Evolutionary conservation across 53 echinoderm and acorn worm species (phyloP).

Genomic region (Apostichopus leukothele): DNA sequence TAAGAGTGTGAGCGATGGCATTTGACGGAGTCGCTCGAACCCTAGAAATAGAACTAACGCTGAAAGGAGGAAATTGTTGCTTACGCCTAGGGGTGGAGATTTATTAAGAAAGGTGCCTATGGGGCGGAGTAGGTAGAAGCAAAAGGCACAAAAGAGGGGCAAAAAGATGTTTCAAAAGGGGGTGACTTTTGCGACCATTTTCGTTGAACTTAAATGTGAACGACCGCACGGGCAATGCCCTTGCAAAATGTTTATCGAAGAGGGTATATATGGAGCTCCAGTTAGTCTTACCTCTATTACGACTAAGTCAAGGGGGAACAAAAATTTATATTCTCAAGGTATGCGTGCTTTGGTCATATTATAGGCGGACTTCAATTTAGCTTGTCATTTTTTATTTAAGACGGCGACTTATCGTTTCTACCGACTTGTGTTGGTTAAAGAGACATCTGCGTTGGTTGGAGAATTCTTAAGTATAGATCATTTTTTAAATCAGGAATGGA

Average conservation of each 20-base stretch:
- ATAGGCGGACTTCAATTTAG: neutral
- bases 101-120: conserved; percentile 47
- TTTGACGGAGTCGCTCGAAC: conserved; percentile 30
- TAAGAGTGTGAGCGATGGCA: conserved; percentile 29
- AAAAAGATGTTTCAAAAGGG: conserved; percentile 31
- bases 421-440: too few species aligned
- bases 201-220: conserved; percentile 41
- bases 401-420: too few species aligned
- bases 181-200: conserved; percentile 39
- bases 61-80: conserved; percentile 40
- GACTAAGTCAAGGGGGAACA: neutral
- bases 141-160: conserved; percentile 46
- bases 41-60: conserved; percentile 19
- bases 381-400: too few species aligned
- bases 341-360: neutral
- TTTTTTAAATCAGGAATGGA: too few species aligned
- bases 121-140: conserved; percentile 41
- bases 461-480: too few species aligned
- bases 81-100: conserved; percentile 40
- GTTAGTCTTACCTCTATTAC: neutral
- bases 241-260: neutral
- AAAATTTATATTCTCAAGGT: neutral
- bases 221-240: conserved; percentile 43
- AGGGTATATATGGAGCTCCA: neutral
- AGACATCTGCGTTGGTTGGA: too few species aligned